A percentile compares a stretch with the other conserved stretches of the same genome.
phyloP scores from a whole-genome alignment of 2,797 vertebrate species.

The Sebastes minor region DNA sequence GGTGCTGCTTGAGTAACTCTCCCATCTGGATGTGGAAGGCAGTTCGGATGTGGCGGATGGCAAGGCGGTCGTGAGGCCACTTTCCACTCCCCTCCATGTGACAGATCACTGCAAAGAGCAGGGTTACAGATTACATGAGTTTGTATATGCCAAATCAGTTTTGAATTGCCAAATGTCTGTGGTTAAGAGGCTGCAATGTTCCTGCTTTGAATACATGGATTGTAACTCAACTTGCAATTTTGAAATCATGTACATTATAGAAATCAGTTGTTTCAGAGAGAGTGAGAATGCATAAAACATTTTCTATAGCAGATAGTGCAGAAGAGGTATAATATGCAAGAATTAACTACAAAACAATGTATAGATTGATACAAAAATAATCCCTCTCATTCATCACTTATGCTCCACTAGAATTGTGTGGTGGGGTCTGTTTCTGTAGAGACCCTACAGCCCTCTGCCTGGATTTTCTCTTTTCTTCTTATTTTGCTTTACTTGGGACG shows the following conservation, averaged over 20 bases:
- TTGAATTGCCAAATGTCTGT: background rate
- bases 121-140: background rate
- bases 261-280: background rate
- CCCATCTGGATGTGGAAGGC: conserved; percentile 93
- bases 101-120: conserved; percentile 86
- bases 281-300: background rate
- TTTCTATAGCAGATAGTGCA: background rate
- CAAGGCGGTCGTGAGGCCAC: conserved; percentile 91
- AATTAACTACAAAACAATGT: too few relatives aligned
- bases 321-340: background rate
- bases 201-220: background rate
- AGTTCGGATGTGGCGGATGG: conserved; percentile 89
- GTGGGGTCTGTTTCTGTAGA: fast-evolving
- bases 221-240: background rate
- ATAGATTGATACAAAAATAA: too few relatives aligned
- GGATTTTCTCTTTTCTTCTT: too few relatives aligned
- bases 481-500: too few relatives aligned
- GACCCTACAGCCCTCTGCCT: too few relatives aligned
- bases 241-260: background rate
- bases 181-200: background rate
- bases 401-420: fast-evolving
- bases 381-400: too few relatives aligned
- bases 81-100: conserved; percentile 98
- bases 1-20: conserved; percentile 85
- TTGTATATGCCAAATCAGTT: background rate